Evolutionary conservation across 2,888 invertebrate genomes (phyloP).

Genomic region (Pammene aurita): DNA sequence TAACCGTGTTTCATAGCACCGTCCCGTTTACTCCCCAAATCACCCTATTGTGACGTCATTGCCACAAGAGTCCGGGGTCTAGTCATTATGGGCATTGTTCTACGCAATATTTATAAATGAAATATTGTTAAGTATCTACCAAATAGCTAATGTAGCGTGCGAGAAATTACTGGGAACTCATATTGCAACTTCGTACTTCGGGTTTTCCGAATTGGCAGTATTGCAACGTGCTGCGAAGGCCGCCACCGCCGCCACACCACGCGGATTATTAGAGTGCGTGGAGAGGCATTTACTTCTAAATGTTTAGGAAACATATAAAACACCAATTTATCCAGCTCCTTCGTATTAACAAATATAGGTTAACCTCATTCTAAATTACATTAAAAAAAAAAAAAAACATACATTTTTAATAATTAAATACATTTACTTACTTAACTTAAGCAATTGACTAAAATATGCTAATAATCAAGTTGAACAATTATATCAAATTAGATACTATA

Average conservation of each 20-base stretch:
- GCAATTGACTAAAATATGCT: too few species aligned
- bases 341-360: too few species aligned
- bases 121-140: conserved; percentile 8
- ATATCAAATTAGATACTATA: too few species aligned
- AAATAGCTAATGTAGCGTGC: conserved; percentile 36
- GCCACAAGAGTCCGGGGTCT: too few species aligned
- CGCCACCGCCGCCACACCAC: conserved; percentile 56
- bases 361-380: too few species aligned
- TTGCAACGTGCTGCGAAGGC: conserved; percentile 65
- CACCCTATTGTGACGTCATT: too few species aligned
- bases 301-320: conserved; percentile 1
- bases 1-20: too few species aligned
- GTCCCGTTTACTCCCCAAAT: too few species aligned
- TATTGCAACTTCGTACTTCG: conserved; percentile 63
- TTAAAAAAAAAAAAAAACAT: too few species aligned
- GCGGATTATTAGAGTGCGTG: conserved; percentile 45
- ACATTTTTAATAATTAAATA: too few species aligned
- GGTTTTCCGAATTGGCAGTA: conserved; percentile 76
- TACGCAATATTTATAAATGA: not conserved
- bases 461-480: too few species aligned
- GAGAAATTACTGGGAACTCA: conserved; percentile 55
- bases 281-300: conserved; percentile 43
- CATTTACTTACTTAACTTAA: too few species aligned
- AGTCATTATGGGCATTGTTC: not conserved
- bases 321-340: not conserved